Evolutionary conservation across 2,113 vertebrate species (phyloP).

Genomic region (Alexandromys fortis): DNA sequence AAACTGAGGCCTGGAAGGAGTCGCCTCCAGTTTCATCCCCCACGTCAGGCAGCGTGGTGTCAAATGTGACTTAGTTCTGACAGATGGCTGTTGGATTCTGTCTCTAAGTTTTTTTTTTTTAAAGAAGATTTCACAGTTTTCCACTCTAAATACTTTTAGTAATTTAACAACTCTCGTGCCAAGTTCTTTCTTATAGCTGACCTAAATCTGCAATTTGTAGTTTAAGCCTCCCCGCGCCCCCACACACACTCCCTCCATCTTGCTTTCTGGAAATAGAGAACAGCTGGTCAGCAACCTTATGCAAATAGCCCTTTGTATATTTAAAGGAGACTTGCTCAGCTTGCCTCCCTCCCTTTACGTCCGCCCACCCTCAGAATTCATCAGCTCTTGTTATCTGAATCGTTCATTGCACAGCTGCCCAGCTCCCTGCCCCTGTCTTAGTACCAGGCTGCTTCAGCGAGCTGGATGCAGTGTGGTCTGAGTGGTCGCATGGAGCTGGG

Average conservation of each 20-base stretch:
- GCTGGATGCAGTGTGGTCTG: neutral
- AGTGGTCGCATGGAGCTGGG: neutral
- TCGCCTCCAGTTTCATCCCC: conserved; percentile 1
- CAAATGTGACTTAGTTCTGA: conserved; percentile 61
- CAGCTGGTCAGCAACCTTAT: conserved; percentile 58
- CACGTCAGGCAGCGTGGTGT: neutral
- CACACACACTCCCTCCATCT: neutral
- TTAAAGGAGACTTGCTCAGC: conserved; percentile 49
- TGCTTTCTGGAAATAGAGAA: conserved; percentile 54
- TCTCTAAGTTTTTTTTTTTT: conserved; percentile 68
- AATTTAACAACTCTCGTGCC: conserved; percentile 58
- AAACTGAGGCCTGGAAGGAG: conserved; percentile 19
- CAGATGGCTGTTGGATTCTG: conserved; percentile 68
- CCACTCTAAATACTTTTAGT: conserved; percentile 59
- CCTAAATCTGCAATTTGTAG: conserved; percentile 69
- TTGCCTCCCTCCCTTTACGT: neutral
- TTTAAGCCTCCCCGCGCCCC: conserved; percentile 31
- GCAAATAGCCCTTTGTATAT: conserved; percentile 46
- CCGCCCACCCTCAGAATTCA: neutral
- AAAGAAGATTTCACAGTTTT: conserved; percentile 73
- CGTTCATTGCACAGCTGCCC: neutral
- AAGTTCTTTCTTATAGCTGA: conserved; percentile 68
- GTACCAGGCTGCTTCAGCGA: neutral
- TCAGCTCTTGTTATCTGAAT: conserved; percentile 41
- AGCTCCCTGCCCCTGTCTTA: neutral